Conservation (phyloP, 2,888 invertebrate species). For the Drosophila paramelanica region DNA sequence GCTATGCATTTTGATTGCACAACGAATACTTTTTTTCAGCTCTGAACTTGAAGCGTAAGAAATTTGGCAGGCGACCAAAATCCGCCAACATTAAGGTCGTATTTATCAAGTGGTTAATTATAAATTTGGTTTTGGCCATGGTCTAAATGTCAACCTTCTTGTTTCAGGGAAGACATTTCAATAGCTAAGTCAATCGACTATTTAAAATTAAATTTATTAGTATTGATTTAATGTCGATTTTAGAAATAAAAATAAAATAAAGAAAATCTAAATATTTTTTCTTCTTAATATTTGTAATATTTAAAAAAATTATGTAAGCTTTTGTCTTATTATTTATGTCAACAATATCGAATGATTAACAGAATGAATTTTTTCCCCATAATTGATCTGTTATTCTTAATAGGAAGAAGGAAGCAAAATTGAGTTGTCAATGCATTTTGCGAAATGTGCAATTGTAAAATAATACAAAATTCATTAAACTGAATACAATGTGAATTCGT, state of each 20-base stretch:
- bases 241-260: too few relatives aligned
- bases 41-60: conserved; percentile 63
- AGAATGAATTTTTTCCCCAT: neutral
- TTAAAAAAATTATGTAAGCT: neutral
- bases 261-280: too few relatives aligned
- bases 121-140: conserved; percentile 12
- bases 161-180: too few relatives aligned
- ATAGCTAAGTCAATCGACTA: neutral
- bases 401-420: conserved; percentile 5
- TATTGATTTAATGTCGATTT: neutral
- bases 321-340: neutral
- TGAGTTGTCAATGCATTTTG: conserved; percentile 27
- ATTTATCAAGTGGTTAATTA: conserved; percentile 6
- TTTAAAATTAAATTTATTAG: neutral
- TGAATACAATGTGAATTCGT: conserved; percentile 21
- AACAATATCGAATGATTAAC: neutral
- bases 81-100: conserved; percentile 2
- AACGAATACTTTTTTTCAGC: conserved; percentile 18
- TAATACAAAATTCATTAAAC: conserved; percentile 47
- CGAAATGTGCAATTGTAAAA: conserved; percentile 33
- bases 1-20: conserved; percentile 66
- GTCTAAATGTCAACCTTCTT: neutral
- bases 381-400: conserved; percentile 9
- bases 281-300: too few relatives aligned
- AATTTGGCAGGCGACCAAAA: conserved; percentile 28